Evolutionary conservation across 2,113 vertebrate genomes (phyloP), one percentile per base, ranked within the genome.

Genomic region (Pachyramphus minor): DNA sequence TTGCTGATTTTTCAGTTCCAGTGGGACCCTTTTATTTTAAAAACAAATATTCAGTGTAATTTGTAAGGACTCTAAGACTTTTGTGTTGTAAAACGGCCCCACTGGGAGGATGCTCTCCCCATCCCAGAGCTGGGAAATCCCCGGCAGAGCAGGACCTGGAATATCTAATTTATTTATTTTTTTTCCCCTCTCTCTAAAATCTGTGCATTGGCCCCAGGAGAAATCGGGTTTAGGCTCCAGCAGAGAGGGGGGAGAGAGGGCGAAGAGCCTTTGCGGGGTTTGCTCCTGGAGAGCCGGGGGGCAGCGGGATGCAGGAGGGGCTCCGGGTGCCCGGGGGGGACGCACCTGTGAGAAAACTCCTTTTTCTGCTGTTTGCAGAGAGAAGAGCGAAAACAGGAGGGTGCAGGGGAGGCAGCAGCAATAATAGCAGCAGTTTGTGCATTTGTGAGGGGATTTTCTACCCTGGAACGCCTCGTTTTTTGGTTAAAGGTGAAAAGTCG

Each of bases 371-470:
- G 1, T 44, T 45, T 28, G 60, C 19, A 20, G n/a, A 30, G n/a
- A 39, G 10, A 14, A 10, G 16, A 49, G 39, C 2, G n/a, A 41
- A 27, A 83, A 7, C 30, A 12, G 27, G 18, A 78, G 12, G 1
- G 7, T 37, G 33, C 47, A n/a, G 83, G 20, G 11, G 39, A 41
- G 59, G 50, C 28, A 53, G 35, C 44, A 53, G 62, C 7, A 16
- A 44, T 11, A 27, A 30, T 0, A 2, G 27, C 25, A 21, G 28
- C 3, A 13, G 16, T 67, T n/a, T 9, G 2, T 28, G 0, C 3
- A 14, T 73, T 80, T 18, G 4, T 7, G 2, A 14, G 47, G 41
- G 3, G 7, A 6, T 56, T 89, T 93, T 41, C 21, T 28, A 6
- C 2, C 18, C 49, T 3, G 35, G 24, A 42, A 58, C 3, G 7